phyloP scores from a whole-genome alignment of 2,113 vertebrate species.

The Microcebus jonahi region DNA sequence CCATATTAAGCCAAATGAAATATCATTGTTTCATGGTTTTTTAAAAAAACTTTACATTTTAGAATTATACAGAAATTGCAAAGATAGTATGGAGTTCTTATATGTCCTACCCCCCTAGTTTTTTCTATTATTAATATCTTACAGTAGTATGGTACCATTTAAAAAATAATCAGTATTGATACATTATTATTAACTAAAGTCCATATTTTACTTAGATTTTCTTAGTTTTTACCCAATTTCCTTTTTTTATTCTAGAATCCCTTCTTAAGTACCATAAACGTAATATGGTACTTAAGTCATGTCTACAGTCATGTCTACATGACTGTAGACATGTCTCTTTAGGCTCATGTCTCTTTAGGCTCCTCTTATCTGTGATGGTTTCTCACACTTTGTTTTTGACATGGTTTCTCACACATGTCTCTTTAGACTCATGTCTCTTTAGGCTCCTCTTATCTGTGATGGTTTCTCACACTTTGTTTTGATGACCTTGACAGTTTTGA shows the following conservation, averaged over 20 bases:
- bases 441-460: not conserved
- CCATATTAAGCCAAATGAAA: not conserved
- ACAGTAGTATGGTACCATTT: not conserved
- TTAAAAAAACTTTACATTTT: constrained; percentile 19
- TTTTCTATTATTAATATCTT: not conserved
- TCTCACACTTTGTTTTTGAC: not conserved
- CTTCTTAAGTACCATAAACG: not conserved
- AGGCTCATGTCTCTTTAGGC: not conserved
- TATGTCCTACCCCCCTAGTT: not conserved
- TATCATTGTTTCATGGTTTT: not conserved
- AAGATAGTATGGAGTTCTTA: not conserved
- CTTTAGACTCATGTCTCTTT: not conserved
- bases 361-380: not conserved
- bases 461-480: not conserved
- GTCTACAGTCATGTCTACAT: too few species aligned
- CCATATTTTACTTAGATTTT: constrained; percentile 4
- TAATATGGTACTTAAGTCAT: too few species aligned
- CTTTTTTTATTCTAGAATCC: not conserved
- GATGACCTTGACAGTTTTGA: not conserved
- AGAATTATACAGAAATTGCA: not conserved
- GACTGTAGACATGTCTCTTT: too few species aligned
- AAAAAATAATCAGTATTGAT: not conserved
- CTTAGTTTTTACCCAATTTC: not conserved
- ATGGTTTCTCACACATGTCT: too few species aligned
- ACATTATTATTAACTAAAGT: not conserved